Percentiles rank a stretch among this genome's conserved stretches.
Conservation (phyloP, 2,113 vertebrate species). For the Malurus cyaneus region DNA sequence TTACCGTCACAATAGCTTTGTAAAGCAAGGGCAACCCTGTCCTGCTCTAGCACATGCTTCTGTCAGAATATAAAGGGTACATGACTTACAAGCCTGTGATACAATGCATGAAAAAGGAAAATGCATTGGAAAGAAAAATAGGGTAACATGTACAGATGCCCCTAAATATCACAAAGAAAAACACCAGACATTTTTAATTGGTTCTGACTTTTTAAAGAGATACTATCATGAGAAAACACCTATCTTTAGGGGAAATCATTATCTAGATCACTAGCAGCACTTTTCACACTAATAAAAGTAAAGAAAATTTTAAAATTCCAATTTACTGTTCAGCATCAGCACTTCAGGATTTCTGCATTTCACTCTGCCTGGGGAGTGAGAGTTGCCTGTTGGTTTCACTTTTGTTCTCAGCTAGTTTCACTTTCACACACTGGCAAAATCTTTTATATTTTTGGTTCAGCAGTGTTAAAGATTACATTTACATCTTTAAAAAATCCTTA, state of each 20-base stretch:
- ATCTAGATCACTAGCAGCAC: not conserved
- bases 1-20: not conserved
- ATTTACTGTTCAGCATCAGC: not conserved
- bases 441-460: not conserved
- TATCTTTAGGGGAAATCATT: not conserved
- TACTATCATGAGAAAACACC: not conserved
- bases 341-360: conserved; percentile 21
- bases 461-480: not conserved
- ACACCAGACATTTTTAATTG: not conserved
- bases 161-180: not conserved
- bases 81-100: not conserved
- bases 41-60: not conserved
- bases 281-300: not conserved
- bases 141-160: not conserved
- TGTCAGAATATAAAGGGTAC: not conserved
- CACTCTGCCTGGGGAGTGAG: not conserved
- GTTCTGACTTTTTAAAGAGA: not conserved
- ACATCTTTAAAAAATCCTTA: conserved; percentile 3
- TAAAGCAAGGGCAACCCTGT: not conserved
- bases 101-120: not conserved
- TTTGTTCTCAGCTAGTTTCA: conserved; percentile 59
- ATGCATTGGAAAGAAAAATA: not conserved
- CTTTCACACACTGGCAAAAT: conserved; percentile 14
- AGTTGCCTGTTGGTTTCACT: conserved; percentile 49
- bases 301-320: not conserved